Percentiles rank a stretch among this genome's conserved stretches.
Conservation (phyloP, 2,113 vertebrate species). For the Spea multiplicata region DNA sequence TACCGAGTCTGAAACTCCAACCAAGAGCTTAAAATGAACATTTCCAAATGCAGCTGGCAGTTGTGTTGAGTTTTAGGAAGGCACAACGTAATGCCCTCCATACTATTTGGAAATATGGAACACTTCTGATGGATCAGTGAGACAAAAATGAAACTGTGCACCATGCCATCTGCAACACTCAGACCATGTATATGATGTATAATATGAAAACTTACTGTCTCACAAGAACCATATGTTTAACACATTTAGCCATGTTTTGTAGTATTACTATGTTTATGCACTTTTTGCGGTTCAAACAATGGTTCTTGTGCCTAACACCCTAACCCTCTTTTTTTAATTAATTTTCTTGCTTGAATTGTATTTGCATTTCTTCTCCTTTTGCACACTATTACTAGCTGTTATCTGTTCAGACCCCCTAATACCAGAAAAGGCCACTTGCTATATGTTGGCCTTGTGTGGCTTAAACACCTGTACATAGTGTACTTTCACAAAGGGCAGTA, state of each 20-base stretch:
- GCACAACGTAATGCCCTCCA: slow-evolving; percentile 21
- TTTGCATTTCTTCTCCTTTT: slow-evolving; percentile 37
- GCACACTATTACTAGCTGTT: slow-evolving; percentile 24
- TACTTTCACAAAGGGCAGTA: no score
- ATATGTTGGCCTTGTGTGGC: not conserved
- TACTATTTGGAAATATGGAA: slow-evolving; percentile 39
- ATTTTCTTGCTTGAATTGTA: slow-evolving; percentile 62
- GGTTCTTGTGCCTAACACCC: slow-evolving; percentile 64
- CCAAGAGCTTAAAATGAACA: slow-evolving; percentile 85
- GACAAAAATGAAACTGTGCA: slow-evolving; percentile 56
- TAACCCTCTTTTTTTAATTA: slow-evolving; percentile 57
- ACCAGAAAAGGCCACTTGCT: not conserved
- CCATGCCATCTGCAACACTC: slow-evolving; percentile 58
- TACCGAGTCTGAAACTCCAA: slow-evolving; percentile 84
- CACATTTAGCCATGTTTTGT: slow-evolving; percentile 64
- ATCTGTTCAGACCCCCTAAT: not conserved
- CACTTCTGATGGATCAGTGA: slow-evolving; percentile 44
- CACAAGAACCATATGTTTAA: slow-evolving; percentile 57
- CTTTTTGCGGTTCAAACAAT: slow-evolving; percentile 67
- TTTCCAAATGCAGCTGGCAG: not conserved
- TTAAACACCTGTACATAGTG: no score
- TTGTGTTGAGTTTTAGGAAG: slow-evolving; percentile 13
- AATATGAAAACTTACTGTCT: slow-evolving; percentile 56
- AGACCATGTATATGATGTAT: slow-evolving; percentile 65
- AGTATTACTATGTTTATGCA: slow-evolving; percentile 76